Evolutionary conservation across 1,140 invertebrate species (phyloP).

Genomic region (Cyrtorhinus lividipennis): DNA sequence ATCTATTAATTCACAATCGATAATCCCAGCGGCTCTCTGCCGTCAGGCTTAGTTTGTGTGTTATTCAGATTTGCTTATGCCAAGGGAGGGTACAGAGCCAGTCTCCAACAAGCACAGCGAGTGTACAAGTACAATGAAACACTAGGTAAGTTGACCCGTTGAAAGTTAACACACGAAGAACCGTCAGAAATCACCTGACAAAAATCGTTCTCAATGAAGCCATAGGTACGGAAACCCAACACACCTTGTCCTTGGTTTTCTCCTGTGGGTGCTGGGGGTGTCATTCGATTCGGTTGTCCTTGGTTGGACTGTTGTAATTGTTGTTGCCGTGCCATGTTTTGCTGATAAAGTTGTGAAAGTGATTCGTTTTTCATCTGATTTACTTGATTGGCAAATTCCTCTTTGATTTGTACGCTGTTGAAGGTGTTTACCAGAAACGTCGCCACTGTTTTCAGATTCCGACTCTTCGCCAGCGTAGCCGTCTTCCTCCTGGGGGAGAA

Average conservation of each 20-base stretch:
- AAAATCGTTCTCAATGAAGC: too few species aligned
- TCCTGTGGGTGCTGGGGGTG: background rate
- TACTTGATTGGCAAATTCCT: background rate
- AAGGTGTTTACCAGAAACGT: background rate
- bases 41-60: too few species aligned
- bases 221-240: too few species aligned
- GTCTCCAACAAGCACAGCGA: too few species aligned
- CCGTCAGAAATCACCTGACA: too few species aligned
- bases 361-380: constrained; percentile 2
- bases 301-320: background rate
- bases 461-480: constrained; percentile 13
- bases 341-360: background rate
- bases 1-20: too few species aligned
- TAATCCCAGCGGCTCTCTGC: too few species aligned
- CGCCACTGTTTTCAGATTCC: constrained; percentile 16
- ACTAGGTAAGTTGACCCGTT: too few species aligned
- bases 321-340: background rate
- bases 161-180: too few species aligned
- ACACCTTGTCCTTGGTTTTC: background rate
- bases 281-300: background rate
- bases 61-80: too few species aligned
- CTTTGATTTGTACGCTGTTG: background rate
- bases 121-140: too few species aligned
- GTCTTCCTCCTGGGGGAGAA: constrained; percentile 16
- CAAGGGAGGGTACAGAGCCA: too few species aligned